phyloP scores from a whole-genome alignment of 1,140 invertebrate species.

The Panulirus ornatus region DNA sequence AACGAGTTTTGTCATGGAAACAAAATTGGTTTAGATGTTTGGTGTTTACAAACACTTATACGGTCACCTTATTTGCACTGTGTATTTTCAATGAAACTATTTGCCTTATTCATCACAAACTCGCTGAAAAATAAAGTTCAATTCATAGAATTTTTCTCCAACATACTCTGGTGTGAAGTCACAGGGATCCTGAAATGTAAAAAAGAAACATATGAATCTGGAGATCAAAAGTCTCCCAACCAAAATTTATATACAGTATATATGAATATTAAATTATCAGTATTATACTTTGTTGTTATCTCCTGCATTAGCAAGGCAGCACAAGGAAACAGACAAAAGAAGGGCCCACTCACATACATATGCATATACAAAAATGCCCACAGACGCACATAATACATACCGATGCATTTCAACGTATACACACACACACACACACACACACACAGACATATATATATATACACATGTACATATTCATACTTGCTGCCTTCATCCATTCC shows the following conservation, averaged over 20 bases:
- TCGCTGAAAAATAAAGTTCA: slow-evolving; percentile 82
- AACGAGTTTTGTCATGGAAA: slow-evolving; percentile 34
- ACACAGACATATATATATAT: too few relatives aligned
- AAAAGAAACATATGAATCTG: neutral
- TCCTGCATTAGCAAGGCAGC: too few relatives aligned
- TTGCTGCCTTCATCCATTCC: too few relatives aligned
- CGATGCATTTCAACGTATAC: too few relatives aligned
- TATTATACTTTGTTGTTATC: too few relatives aligned
- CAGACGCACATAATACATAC: too few relatives aligned
- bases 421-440: neutral
- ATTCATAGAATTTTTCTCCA: slow-evolving; percentile 80
- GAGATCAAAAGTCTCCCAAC: neutral
- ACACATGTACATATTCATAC: too few relatives aligned
- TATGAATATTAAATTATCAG: neutral
- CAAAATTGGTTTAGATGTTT: slow-evolving; percentile 7
- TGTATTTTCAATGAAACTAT: slow-evolving; percentile 13
- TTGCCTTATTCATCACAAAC: slow-evolving; percentile 81
- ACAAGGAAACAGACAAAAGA: too few relatives aligned
- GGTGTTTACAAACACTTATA: neutral
- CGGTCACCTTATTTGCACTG: neutral
- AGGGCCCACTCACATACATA: too few relatives aligned
- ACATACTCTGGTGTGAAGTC: slow-evolving; percentile 22
- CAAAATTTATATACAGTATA: neutral
- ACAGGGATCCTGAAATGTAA: slow-evolving; percentile 52
- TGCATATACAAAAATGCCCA: too few relatives aligned